A percentile compares a stretch with the other conserved stretches of the same genome.
phyloP scores from a whole-genome alignment of 2,888 invertebrate genomes.

The Microplitis deprimator region DNA sequence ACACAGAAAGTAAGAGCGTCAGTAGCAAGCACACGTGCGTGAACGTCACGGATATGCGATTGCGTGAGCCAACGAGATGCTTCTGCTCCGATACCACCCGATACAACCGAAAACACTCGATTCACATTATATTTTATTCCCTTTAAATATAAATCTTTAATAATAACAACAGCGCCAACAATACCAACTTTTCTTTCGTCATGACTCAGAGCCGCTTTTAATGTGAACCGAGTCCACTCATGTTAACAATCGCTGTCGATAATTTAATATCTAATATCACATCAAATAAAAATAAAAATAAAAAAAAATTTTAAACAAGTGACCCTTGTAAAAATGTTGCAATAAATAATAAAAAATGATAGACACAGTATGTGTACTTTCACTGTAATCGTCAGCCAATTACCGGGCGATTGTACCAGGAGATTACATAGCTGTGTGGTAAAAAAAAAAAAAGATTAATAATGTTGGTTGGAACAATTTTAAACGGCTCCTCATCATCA shows the following conservation, averaged over 20 bases:
- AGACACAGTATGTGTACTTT: conserved; percentile 2
- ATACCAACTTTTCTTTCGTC: not conserved
- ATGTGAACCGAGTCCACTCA: not conserved
- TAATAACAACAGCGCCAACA: not conserved
- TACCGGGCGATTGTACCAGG: not conserved
- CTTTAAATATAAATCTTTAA: not conserved
- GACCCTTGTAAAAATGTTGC: conserved; percentile 1
- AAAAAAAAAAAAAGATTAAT: conserved; percentile 4
- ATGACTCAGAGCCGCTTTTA: not conserved
- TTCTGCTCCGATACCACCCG: conserved; percentile 48
- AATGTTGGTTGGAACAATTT: not conserved
- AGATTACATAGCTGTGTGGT: conserved; percentile 1
- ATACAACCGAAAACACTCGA: conserved; percentile 39
- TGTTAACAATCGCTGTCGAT: not conserved
- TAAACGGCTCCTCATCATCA: conserved; percentile 8
- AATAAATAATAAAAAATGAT: not conserved
- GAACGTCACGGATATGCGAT: conserved; percentile 42
- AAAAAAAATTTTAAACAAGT: no score
- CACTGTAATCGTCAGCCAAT: conserved; percentile 11
- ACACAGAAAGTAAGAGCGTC: conserved; percentile 40
- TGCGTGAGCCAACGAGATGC: conserved; percentile 50
- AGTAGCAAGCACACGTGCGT: conserved; percentile 44
- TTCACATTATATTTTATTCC: not conserved
- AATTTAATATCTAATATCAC: not conserved
- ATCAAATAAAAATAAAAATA: not conserved